Base-by-base conservation (phyloP, 1,140 invertebrate genomes). In the Lepidurus apus region DNA sequence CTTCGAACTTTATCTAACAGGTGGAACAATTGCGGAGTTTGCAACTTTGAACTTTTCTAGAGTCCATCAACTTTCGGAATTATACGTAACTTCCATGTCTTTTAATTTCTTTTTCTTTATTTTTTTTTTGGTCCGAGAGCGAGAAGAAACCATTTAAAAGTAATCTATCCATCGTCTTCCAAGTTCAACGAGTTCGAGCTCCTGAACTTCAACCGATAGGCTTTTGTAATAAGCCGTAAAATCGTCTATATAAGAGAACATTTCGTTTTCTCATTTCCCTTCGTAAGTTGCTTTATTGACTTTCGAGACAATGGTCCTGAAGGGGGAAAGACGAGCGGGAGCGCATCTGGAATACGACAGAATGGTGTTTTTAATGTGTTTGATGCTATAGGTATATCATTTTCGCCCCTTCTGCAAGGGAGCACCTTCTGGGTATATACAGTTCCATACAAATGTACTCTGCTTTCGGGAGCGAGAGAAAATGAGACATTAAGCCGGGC, bases 1-100 rank as follows among this genome's bases (percentile, higher is more conserved):
- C 83, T 88, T 8, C 82, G 88, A 74, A 87, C 87, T 7, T 85
- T 88, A 73, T 88, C 88, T n/a, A 89, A 89, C 82, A 83, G 85
- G 85, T 85, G 80, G 78, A 77, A 21, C 8, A 21, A 65, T 11
- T 65, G 17, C 17, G 6, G 53, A n/a, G 53, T 65, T 21, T 9
- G 53, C 17, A 65, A 65, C 17, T 65, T 21, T 21, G 17, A 65
- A 65, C 13, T 47, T 47, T 47, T 17, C 8, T 21, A 9, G 53
- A 7, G 13, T 65, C 53, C 13, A n/a, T 21, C 53, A 65, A 17
- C 21, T 65, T 7, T 7, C 17, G 53, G 7, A 65, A n/a, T 65
- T 65, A 65, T 65, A 21, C 17, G 53, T 21, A 13, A 65, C 53
- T 9, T 65, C 17, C 17, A 65, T 65, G 53, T n/a, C 53, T n/a